These are phyloP conservation scores for Unio pictorum DNA, from an alignment of 2,888 invertebrate genomes.

Conservation along the genomic window DNA sequence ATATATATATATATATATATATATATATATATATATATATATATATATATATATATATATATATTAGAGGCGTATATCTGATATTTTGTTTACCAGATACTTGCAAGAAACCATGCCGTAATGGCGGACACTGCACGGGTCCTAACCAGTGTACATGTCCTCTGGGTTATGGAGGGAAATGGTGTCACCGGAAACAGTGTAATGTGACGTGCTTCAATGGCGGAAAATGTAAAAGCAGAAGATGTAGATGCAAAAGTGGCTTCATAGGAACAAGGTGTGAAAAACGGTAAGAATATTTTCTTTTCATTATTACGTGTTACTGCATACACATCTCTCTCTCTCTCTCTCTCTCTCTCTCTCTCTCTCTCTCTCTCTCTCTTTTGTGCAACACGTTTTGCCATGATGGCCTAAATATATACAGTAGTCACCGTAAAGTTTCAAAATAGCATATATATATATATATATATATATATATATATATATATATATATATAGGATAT, in stretches of 20 bases:
- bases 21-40: neutral
- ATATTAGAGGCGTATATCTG: neutral
- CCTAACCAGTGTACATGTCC: conserved; percentile 60
- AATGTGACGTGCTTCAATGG: conserved; percentile 87
- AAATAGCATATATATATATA: too few relatives aligned
- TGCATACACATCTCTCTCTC: too few relatives aligned
- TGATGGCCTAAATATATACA: too few relatives aligned
- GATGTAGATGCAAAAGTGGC: conserved; percentile 88
- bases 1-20: too few relatives aligned
- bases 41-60: conserved; percentile 3
- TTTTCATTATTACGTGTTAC: too few relatives aligned
- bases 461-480: too few relatives aligned
- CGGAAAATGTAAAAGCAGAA: conserved; percentile 90
- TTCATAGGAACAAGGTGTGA: conserved; percentile 92
- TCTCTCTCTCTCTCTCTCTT: too few relatives aligned
- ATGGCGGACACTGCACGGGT: conserved; percentile 64
- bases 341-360: too few relatives aligned
- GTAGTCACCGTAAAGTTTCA: too few relatives aligned
- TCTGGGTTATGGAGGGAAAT: conserved; percentile 57
- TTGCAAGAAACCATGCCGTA: conserved; percentile 74
- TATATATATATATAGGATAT: too few relatives aligned
- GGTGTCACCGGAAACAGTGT: conserved; percentile 47
- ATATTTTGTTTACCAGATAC: conserved; percentile 77
- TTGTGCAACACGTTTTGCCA: too few relatives aligned
- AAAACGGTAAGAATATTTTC: conserved; percentile 67